Evolutionary conservation across 2,797 vertebrate genomes (phyloP).

Genomic region (Craterocephalus amniculus): DNA sequence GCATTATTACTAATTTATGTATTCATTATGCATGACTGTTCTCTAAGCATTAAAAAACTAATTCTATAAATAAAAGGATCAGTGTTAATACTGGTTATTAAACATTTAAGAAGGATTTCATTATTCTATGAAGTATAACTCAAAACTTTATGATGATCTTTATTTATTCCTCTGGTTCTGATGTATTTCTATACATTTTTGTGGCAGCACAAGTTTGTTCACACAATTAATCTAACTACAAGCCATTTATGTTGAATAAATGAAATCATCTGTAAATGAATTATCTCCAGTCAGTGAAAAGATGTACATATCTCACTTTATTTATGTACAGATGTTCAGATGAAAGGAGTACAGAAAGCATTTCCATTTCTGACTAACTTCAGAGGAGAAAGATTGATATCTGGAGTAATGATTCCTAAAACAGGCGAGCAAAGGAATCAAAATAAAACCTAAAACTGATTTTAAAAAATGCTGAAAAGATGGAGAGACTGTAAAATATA

Average conservation of each 20-base stretch:
- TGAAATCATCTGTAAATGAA: conserved; percentile 5
- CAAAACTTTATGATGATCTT: not conserved
- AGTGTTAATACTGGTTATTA: no score
- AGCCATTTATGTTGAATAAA: not conserved
- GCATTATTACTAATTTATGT: no score
- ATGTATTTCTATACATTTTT: not conserved
- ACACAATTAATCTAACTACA: not conserved
- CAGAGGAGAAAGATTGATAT: conserved; percentile 44
- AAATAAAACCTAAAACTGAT: conserved; percentile 25
- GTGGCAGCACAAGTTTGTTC: not conserved
- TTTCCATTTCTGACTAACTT: conserved; percentile 59
- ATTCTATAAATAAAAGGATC: no score
- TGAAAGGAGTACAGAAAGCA: conserved; percentile 64
- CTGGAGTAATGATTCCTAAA: conserved; percentile 35
- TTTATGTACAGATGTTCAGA: conserved; percentile 74
- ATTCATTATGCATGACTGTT: no score
- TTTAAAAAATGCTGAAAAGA: conserved; percentile 46
- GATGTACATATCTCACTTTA: conserved; percentile 68
- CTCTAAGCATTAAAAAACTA: no score
- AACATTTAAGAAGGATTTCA: no score
- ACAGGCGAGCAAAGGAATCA: not conserved
- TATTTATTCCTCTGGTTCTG: not conserved
- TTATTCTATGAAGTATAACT: not conserved
- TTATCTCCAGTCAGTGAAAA: conserved; percentile 35
- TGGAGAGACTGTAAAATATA: conserved; percentile 59